These are phyloP conservation scores for Deroplatys truncata DNA, from an alignment of 2,888 invertebrate species.

Conservation along the genomic window DNA sequence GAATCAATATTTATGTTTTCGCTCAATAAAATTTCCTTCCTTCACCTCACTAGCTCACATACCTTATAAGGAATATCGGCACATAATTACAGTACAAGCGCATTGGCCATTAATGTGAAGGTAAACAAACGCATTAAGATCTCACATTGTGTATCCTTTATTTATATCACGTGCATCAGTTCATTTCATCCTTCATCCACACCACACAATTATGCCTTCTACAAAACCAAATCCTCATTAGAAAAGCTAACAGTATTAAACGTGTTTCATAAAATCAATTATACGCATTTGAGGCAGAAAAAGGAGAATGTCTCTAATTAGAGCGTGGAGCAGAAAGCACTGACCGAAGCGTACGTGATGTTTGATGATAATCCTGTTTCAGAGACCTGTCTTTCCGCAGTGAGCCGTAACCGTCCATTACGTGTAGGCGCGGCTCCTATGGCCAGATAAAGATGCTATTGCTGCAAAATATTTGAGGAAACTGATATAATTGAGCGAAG, in stretches of 20 bases:
- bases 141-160: neutral
- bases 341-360: neutral
- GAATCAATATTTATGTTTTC: neutral
- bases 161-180: neutral
- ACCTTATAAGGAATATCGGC: neutral
- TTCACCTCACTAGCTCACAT: neutral
- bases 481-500: neutral
- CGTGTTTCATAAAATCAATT: neutral
- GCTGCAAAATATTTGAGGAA: neutral
- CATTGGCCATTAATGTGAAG: neutral
- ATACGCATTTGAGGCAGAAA: neutral
- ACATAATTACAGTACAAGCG: neutral
- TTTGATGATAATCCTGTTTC: neutral
- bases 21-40: neutral
- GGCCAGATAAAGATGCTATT: neutral
- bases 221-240: neutral
- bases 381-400: neutral
- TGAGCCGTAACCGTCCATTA: neutral
- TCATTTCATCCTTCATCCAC: neutral
- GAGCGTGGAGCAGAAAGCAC: neutral
- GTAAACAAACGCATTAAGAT: neutral
- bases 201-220: neutral
- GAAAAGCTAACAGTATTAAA: neutral
- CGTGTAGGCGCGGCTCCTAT: neutral
- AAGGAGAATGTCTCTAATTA: neutral